Base-by-base conservation (phyloP, 2,888 invertebrate genomes). In the Bugula neritina region DNA sequence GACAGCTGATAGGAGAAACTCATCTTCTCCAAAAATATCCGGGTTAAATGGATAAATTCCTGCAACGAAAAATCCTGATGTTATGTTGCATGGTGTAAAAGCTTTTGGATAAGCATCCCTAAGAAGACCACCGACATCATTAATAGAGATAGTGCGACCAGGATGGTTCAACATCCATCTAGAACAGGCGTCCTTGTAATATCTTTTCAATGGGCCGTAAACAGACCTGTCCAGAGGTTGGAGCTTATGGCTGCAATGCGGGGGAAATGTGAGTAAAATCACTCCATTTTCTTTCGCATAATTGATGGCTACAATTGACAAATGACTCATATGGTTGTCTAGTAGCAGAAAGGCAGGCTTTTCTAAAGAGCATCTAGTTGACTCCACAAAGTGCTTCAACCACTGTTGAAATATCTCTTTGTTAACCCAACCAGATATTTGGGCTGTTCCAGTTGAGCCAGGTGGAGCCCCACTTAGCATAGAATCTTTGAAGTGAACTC, bases 251-350 rank as follows among this genome's bases (percentile, higher is more conserved):
- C n/a, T n/a, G n/a, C n/a, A n/a, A n/a, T 71, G 71, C 43, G 71
- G 71, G 23, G 71, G 71, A 23, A 71, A 35, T 54, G 71, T 71
- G 25, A 71, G 54, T 23, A 71, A 23, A 57, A 71, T 71, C n/a
- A 71, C 54, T 13, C 71, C 71, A 27, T 71, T 71, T 52, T 52
- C 10, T 21, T 52, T 52, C 21, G 52, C 52, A 21, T 13, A 52
- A 10, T 52, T 21, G 21, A 52, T 52, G 52, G 21, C 52, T 13
- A 10, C 21, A 21, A 52, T 52, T 52, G 52, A 10, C 21, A 52
- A 10, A 52, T 52, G 52, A 21, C 52, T 52, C 10, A 10, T 13
- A 21, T 52, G 52, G 52, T 52, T 52, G 52, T 52, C 52, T 21
- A 52, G 10, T 52, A 52, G 52, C 21, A 52, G 52, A 21, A 52